Conservation (phyloP, 2,888 invertebrate species). For the Rugalucina vietnamica region DNA sequence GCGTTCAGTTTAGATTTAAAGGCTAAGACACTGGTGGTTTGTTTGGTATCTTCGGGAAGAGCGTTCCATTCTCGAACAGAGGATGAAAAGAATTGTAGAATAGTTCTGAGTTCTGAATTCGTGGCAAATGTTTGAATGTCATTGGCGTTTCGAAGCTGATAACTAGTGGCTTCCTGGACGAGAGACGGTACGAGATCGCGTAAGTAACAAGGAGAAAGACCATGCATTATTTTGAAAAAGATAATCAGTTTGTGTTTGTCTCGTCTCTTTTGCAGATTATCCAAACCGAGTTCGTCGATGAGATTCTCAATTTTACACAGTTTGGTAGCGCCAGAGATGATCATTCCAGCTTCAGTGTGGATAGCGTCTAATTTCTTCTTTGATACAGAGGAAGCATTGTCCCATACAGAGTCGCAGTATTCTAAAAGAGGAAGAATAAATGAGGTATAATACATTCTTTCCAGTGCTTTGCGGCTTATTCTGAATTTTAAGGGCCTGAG, state of each 20-base stretch:
- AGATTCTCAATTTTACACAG: neutral
- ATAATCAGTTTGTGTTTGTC: neutral
- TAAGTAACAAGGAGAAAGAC: neutral
- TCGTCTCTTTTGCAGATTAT: neutral
- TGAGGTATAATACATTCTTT: neutral
- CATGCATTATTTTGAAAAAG: neutral
- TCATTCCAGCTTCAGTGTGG: neutral
- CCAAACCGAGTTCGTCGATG: neutral
- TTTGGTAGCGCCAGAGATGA: slow-evolving; percentile 8
- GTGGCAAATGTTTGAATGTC: neutral
- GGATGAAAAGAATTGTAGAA: slow-evolving; percentile 4
- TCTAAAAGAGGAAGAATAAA: neutral
- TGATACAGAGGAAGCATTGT: neutral
- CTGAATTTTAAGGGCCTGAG: neutral
- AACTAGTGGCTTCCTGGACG: neutral
- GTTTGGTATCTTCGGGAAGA: neutral
- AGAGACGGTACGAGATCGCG: neutral
- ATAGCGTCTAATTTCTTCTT: slow-evolving; percentile 1
- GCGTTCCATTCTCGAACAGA: neutral
- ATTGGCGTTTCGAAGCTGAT: neutral
- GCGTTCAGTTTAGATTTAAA: neutral
- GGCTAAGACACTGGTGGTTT: neutral
- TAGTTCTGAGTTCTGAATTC: neutral
- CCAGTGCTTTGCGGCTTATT: neutral
- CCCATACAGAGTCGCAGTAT: neutral